Base-by-base conservation (phyloP, 92 coral and sea anemone genomes). In the Galaxea fascicularis region DNA sequence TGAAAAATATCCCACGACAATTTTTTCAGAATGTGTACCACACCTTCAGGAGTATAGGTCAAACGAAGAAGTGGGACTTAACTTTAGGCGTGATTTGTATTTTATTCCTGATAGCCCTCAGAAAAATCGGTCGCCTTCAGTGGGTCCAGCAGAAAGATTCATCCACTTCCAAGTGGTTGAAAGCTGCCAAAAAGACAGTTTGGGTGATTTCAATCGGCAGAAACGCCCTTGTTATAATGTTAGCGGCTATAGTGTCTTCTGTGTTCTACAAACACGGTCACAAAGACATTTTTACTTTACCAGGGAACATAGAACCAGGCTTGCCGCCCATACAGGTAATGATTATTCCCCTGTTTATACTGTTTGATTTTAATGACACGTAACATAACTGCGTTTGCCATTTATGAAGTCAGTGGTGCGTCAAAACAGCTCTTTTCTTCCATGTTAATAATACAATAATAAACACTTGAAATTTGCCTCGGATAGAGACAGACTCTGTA, bases 251-350 rank as follows among this genome's bases (percentile, higher is more conserved):
- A 59, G 75, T 96, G 41, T 90, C 89, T 16, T 80, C 91, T 8
- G 22, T 90, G 51, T 78, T 96, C 71, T 87, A 89, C 66, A 79
- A 74, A 12, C 97, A 95, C 54, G 99, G 97, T 10, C 83, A 84
- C 70, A 87, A 44, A 20, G 94, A 86, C 74, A 88, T 79, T 45
- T 96, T 96, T 77, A 83, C 95, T 41, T 79, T 96, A 29, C 96
- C 99, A 21, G 93, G 90, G 7, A 87, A 88, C 24, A 35, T 95
- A 44, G 95, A 93, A 13, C 89, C 95, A 15, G 99, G 98, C 7
- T 35, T 96, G 21, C 99, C 99, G 15, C 94, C 94, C 7, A 67
- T 96, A 44, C 85, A 95, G 99, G 99, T 96, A 89, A 10, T 39
- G 52, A 16, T 84, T 74, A n/a, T n/a, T 41, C 73, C 10, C 17